phyloP scores from a whole-genome alignment of 2,113 vertebrate genomes.

The Otolemur garnettii region DNA sequence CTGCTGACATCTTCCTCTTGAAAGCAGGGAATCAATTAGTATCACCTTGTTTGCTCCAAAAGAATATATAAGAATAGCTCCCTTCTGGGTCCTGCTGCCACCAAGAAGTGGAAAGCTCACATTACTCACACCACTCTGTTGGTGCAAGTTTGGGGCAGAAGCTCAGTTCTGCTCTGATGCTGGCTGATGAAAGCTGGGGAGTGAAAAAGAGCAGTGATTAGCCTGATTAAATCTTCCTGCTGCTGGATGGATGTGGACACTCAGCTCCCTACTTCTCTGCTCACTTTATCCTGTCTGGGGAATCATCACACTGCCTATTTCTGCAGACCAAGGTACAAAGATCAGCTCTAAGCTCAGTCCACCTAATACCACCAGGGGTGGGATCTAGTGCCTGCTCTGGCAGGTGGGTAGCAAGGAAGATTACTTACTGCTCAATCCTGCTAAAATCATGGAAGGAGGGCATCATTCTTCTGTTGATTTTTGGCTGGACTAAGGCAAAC shows the following conservation, averaged over 20 bases:
- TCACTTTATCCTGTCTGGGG: too few relatives aligned
- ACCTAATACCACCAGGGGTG: neutral
- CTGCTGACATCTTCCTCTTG: neutral
- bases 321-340: neutral
- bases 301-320: neutral
- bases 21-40: neutral
- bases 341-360: neutral
- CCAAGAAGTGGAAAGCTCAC: neutral
- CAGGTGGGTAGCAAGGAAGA: neutral
- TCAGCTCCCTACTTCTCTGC: neutral
- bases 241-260: neutral
- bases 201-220: neutral
- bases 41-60: neutral
- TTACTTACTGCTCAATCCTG: neutral
- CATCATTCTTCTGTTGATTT: neutral
- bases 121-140: neutral
- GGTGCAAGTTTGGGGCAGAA: neutral
- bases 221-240: neutral
- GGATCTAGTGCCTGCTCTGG: neutral
- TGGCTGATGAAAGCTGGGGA: neutral
- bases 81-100: neutral
- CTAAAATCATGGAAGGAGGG: neutral
- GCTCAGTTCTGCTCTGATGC: neutral
- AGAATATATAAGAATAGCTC: neutral
- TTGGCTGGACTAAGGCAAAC: neutral